Percentiles rank a stretch among this genome's conserved stretches.
Conservation (phyloP, 2,113 vertebrate species). For the Willisornis vidua region DNA sequence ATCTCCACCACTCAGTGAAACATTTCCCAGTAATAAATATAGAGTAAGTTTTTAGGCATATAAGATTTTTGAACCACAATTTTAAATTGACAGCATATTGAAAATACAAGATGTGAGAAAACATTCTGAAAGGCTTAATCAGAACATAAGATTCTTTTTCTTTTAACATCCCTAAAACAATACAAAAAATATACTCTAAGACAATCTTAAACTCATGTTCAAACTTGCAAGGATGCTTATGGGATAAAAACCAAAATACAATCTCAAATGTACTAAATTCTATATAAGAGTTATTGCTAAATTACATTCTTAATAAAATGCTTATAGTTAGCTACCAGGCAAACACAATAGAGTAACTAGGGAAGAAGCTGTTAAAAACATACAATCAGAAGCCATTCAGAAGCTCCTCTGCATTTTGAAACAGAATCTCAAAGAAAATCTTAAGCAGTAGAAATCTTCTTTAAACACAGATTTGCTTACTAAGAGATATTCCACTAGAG, state of each 20-base stretch:
- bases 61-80: neutral
- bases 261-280: neutral
- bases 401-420: neutral
- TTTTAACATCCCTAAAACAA: neutral
- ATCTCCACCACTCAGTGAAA: neutral
- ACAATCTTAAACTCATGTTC: neutral
- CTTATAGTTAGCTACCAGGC: neutral
- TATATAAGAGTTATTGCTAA: neutral
- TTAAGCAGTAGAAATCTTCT: neutral
- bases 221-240: neutral
- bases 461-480: neutral
- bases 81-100: neutral
- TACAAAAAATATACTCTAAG: neutral
- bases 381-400: neutral
- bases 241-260: neutral
- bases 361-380: neutral
- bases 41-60: neutral
- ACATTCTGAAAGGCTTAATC: neutral
- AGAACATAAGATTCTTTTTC: neutral
- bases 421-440: neutral
- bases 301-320: neutral
- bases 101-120: neutral
- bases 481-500: slow-evolving; percentile 57
- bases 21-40: neutral
- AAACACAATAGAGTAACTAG: neutral